These are phyloP conservation scores for Drosophila austrosaltans DNA, from an alignment of 2,888 invertebrate species.

Conservation along the genomic window DNA sequence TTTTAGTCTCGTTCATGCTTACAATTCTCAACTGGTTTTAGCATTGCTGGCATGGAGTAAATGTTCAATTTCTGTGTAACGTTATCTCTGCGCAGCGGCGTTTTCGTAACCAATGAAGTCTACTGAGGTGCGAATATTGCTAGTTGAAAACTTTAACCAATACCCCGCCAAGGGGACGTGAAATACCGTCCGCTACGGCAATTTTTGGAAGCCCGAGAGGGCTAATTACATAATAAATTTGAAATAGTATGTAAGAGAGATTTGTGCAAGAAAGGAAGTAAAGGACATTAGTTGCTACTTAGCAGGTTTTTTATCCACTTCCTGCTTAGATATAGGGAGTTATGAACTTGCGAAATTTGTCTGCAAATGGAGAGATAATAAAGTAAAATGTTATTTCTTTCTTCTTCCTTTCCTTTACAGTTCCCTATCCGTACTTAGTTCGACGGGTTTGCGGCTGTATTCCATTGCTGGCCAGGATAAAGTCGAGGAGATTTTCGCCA, in stretches of 20 bases:
- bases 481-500: constrained; percentile 83
- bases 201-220: constrained; percentile 91
- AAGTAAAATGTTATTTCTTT: too few relatives aligned
- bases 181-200: constrained; percentile 93
- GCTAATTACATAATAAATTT: constrained; percentile 69
- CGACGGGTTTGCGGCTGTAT: constrained; percentile 80
- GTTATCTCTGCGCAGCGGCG: constrained; percentile 94
- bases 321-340: too few relatives aligned
- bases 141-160: constrained; percentile 97
- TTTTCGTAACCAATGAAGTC: constrained; percentile 96
- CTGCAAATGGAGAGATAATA: too few relatives aligned
- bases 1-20: constrained; percentile 31
- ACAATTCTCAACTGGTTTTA: constrained; percentile 69
- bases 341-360: too few relatives aligned
- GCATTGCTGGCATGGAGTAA: constrained; percentile 34
- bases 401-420: constrained; percentile 56
- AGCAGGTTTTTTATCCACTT: too few relatives aligned
- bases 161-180: constrained; percentile 94
- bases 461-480: constrained; percentile 80
- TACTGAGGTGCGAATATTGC: constrained; percentile 96
- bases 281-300: too few relatives aligned
- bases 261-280: not conserved
- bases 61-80: rapidly evolving
- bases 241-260: not conserved
- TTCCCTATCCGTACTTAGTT: constrained; percentile 81